A percentile compares a stretch with the other conserved stretches of the same genome.
phyloP scores from a whole-genome alignment of 2,113 vertebrate species.

The Anarhynchus alexandrinus region DNA sequence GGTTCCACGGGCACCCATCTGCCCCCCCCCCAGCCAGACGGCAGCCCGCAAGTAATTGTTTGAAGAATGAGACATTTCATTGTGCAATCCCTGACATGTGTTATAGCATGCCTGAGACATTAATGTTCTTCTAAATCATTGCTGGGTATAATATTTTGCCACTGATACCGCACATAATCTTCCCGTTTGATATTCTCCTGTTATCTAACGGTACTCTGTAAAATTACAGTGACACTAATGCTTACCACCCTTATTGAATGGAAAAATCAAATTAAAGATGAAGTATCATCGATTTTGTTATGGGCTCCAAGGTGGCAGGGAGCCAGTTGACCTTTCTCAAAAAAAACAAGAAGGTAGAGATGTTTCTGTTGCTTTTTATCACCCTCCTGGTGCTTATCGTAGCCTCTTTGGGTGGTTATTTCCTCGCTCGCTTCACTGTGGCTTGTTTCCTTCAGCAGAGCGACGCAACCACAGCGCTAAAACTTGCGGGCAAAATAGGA shows the following conservation, averaged over 20 bases:
- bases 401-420: neutral
- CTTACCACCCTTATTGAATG: neutral
- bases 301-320: neutral
- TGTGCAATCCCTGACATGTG: neutral
- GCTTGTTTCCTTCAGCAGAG: neutral
- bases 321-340: slow-evolving; percentile 7
- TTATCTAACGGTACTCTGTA: neutral
- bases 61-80: neutral
- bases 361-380: neutral
- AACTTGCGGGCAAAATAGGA: neutral
- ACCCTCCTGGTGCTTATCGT: neutral
- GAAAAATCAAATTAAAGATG: slow-evolving; percentile 24
- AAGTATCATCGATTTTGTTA: slow-evolving; percentile 13
- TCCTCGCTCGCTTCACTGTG: neutral
- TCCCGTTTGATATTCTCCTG: neutral
- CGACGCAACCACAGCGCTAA: fast-evolving
- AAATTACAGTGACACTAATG: neutral
- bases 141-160: neutral
- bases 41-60: neutral
- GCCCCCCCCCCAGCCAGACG: neutral
- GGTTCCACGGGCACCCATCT: neutral
- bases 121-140: neutral
- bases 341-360: neutral
- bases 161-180: neutral
- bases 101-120: neutral